Evolutionary conservation across 2,888 invertebrate species (phyloP).

Genomic region (Trisateles emortualis): DNA sequence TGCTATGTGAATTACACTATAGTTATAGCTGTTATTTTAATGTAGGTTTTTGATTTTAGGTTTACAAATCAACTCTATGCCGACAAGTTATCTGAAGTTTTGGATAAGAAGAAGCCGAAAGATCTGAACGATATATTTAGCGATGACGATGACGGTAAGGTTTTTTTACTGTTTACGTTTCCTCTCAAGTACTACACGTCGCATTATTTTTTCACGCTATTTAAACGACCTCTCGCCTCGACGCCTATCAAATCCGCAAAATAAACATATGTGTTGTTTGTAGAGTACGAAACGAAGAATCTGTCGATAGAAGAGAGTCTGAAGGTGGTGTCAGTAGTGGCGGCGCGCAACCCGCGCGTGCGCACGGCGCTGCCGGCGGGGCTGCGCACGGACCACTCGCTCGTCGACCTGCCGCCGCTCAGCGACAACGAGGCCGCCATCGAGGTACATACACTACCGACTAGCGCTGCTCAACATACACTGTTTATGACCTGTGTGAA

Average conservation of each 20-base stretch:
- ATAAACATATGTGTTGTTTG: constrained; percentile 10
- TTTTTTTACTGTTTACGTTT: background rate
- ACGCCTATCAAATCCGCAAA: too few species aligned
- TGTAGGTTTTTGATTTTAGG: constrained; percentile 51
- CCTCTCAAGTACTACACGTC: too few species aligned
- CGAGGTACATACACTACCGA: constrained; percentile 56
- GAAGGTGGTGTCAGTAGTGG: constrained; percentile 92
- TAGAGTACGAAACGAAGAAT: constrained; percentile 65
- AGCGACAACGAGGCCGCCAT: constrained; percentile 72
- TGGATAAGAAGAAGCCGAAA: constrained; percentile 82
- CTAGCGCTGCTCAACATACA: too few species aligned
- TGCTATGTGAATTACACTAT: too few species aligned
- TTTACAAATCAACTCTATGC: constrained; percentile 90
- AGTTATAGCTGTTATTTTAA: background rate
- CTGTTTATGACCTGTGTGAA: too few species aligned
- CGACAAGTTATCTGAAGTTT: constrained; percentile 90
- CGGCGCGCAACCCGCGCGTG: constrained; percentile 90
- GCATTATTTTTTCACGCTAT: too few species aligned
- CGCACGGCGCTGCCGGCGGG: constrained; percentile 90
- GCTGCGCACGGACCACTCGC: constrained; percentile 76
- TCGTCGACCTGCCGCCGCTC: constrained; percentile 71
- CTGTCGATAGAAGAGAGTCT: constrained; percentile 91
- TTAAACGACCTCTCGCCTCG: too few species aligned
- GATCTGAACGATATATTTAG: constrained; percentile 68
- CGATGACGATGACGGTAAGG: constrained; percentile 59